These are phyloP conservation scores for Phyllopteryx taeniolatus DNA, from an alignment of 2,113 vertebrate species.

Conservation along the genomic window DNA sequence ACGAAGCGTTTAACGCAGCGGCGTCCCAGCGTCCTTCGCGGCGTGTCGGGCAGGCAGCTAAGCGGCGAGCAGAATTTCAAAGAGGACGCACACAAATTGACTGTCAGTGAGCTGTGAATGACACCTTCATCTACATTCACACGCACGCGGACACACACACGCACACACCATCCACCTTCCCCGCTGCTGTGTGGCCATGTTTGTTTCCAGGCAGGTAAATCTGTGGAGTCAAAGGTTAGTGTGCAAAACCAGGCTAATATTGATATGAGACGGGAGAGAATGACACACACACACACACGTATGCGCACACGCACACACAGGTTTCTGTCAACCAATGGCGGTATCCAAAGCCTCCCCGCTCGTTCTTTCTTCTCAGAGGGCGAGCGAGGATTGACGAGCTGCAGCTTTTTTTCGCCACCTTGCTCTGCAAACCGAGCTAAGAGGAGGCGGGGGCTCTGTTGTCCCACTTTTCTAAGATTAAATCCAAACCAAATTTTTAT, in stretches of 20 bases:
- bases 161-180: neutral
- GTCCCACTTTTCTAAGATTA: too few relatives aligned
- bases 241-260: slow-evolving; percentile 39
- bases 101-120: slow-evolving; percentile 64
- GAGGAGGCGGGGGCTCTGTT: too few relatives aligned
- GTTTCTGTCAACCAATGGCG: neutral
- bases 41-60: neutral
- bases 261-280: slow-evolving; percentile 37
- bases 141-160: neutral
- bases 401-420: too few relatives aligned
- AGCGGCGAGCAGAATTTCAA: slow-evolving; percentile 11
- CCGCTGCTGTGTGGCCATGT: slow-evolving; percentile 6
- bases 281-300: too few relatives aligned
- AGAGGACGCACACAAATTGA: slow-evolving; percentile 7
- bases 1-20: neutral
- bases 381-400: neutral
- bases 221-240: slow-evolving; percentile 42
- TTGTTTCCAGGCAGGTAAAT: slow-evolving; percentile 48
- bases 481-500: too few relatives aligned
- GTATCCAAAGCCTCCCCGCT: neutral
- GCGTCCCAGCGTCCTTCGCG: slow-evolving; percentile 3
- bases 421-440: too few relatives aligned
- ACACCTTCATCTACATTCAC: slow-evolving; percentile 57
- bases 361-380: neutral
- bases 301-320: neutral